These are phyloP conservation scores for Tragelaphus scriptus DNA, from an alignment of 2,113 vertebrate genomes.

Conservation along the genomic window DNA sequence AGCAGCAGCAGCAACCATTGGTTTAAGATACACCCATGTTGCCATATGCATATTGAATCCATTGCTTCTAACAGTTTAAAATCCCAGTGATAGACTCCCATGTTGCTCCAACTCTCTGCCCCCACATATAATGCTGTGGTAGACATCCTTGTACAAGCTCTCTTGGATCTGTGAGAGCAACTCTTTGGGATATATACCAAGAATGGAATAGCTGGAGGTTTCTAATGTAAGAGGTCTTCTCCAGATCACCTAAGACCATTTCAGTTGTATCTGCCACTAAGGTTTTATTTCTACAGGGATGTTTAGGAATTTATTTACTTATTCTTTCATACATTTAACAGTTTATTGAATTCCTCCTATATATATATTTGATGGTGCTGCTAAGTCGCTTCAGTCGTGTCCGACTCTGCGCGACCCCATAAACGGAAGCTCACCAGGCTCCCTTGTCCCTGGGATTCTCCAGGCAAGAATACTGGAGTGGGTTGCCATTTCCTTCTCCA, in stretches of 20 bases:
- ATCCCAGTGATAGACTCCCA: neutral
- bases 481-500: no score
- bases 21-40: neutral
- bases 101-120: neutral
- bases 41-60: neutral
- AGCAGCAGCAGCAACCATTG: no score
- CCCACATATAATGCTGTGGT: no score
- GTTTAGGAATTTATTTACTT: neutral
- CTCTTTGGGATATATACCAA: neutral
- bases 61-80: neutral
- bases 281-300: neutral
- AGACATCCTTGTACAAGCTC: neutral
- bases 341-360: neutral
- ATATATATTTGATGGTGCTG: neutral
- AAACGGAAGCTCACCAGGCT: no score
- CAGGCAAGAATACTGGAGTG: no score
- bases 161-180: neutral
- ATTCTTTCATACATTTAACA: neutral
- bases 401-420: no score
- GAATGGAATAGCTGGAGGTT: neutral
- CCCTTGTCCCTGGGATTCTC: no score
- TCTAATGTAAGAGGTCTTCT: neutral
- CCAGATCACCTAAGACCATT: neutral
- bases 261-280: neutral
- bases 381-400: no score